Evolutionary conservation across 2,888 invertebrate species (phyloP).

Genomic region (Diarsia mendica): DNA sequence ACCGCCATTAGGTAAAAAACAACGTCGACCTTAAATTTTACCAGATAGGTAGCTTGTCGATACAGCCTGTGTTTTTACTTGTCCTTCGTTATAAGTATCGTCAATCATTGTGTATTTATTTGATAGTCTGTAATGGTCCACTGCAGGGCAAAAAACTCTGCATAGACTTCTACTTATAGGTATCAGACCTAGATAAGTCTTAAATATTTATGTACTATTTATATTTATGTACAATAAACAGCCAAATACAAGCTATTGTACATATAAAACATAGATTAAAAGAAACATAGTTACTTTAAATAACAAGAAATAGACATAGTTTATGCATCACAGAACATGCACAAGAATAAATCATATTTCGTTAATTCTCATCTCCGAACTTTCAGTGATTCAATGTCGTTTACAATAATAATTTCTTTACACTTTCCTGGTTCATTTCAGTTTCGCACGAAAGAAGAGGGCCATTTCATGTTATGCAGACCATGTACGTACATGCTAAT

Average conservation of each 20-base stretch:
- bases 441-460: no score
- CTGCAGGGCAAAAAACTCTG: neutral
- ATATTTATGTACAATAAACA: no score
- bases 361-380: neutral
- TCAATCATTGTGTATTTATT: constrained; percentile 25
- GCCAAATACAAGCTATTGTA: no score
- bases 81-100: constrained; percentile 29
- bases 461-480: neutral
- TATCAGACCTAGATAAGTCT: neutral
- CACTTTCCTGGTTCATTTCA: neutral
- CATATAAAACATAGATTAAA: no score
- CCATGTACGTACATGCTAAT: no score
- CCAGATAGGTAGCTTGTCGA: constrained; percentile 26
- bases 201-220: neutral
- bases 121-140: neutral
- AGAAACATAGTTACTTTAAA: no score
- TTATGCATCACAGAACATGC: no score
- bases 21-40: constrained; percentile 39
- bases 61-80: constrained; percentile 32
- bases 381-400: neutral
- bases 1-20: constrained; percentile 46
- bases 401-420: neutral
- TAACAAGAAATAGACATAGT: no score
- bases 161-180: neutral
- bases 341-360: no score